Conservation (phyloP, 2,113 vertebrate species). For the Triplophysa rosa region DNA sequence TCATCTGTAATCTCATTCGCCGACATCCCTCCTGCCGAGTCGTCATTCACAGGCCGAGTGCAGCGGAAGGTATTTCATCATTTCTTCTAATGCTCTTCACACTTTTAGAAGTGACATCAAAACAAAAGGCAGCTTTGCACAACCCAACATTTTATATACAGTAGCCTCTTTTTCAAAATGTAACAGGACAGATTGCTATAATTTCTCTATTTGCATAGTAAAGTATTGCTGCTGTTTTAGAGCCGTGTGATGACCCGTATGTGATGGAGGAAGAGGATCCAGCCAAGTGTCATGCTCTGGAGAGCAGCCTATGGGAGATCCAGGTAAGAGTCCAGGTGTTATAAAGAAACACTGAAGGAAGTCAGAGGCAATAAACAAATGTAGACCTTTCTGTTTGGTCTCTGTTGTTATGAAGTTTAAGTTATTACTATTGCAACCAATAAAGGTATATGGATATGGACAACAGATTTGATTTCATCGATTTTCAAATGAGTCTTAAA, state of each 20-base stretch:
- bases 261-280: slow-evolving; percentile 84
- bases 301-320: slow-evolving; percentile 96
- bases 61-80: slow-evolving; percentile 57
- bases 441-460: too few relatives aligned
- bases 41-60: slow-evolving; percentile 82
- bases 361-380: not conserved
- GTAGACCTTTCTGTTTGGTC: too few relatives aligned
- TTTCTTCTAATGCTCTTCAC: not conserved
- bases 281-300: slow-evolving; percentile 80
- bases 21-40: slow-evolving; percentile 86
- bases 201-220: not conserved
- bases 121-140: too few relatives aligned
- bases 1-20: slow-evolving; percentile 91
- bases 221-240: slow-evolving; percentile 63
- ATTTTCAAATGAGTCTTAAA: too few relatives aligned
- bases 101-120: not conserved
- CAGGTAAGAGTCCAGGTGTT: slow-evolving; percentile 69
- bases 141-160: too few relatives aligned
- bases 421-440: too few relatives aligned
- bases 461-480: too few relatives aligned
- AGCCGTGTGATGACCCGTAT: slow-evolving; percentile 81
- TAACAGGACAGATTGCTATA: too few relatives aligned
- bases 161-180: too few relatives aligned
- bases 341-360: not conserved
- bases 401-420: too few relatives aligned